Percentiles rank a stretch among this genome's conserved stretches.
These are phyloP conservation scores for Anodontia alba DNA, from an alignment of 2,888 invertebrate genomes.

Conservation along the genomic window DNA sequence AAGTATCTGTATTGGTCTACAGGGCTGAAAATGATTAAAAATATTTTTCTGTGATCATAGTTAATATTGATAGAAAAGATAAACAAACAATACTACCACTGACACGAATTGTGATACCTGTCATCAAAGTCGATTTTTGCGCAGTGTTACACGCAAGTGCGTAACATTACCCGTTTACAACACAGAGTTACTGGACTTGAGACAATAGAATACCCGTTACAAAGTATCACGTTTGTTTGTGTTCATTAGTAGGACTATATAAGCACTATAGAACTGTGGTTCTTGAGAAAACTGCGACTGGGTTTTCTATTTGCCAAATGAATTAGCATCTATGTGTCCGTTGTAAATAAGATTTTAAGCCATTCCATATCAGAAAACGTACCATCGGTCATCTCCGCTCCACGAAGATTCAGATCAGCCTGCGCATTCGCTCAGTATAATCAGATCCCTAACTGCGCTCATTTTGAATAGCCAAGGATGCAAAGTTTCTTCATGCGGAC, in stretches of 20 bases:
- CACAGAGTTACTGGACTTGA: slow-evolving; percentile 9
- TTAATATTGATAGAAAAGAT: slow-evolving; percentile 1
- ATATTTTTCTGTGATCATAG: no score
- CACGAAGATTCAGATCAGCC: no score
- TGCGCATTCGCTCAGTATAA: no score
- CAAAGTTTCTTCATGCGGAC: no score
- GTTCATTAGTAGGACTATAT: neutral
- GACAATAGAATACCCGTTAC: slow-evolving; percentile 11
- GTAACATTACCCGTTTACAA: slow-evolving; percentile 1
- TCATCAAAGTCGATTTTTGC: neutral
- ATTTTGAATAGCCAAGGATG: no score
- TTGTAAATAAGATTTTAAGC: neutral
- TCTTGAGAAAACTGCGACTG: neutral
- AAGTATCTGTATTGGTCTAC: no score
- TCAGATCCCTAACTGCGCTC: no score
- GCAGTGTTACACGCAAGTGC: neutral
- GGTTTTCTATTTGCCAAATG: neutral
- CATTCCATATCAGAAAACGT: no score
- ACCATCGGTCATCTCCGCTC: no score
- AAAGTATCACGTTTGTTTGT: neutral
- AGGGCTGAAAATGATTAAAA: no score
- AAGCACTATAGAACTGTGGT: neutral
- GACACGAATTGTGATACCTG: slow-evolving; percentile 8
- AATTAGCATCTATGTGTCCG: neutral
- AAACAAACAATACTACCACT: neutral